A percentile compares a stretch with the other conserved stretches of the same genome.
Conservation (phyloP, 2,797 vertebrate species). For the Picus viridis region DNA sequence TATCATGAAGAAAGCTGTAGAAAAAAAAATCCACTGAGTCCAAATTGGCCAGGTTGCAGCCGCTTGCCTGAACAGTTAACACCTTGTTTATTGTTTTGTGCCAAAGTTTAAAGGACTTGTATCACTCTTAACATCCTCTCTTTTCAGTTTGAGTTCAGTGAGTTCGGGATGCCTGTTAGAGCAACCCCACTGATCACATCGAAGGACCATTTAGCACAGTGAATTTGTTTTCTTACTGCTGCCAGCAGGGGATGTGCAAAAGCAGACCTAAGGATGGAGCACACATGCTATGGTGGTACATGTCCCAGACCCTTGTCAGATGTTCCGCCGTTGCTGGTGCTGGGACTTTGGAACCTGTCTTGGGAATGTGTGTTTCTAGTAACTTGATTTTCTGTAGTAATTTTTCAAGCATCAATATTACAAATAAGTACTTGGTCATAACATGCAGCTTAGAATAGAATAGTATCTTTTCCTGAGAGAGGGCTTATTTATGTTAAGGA, state of each 20-base stretch:
- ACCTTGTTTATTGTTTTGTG: background rate
- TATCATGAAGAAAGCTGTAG: background rate
- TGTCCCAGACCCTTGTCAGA: background rate
- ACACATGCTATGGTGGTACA: background rate
- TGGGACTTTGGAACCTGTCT: background rate
- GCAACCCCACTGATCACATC: background rate
- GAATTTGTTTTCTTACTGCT: background rate
- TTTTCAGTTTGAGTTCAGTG: background rate
- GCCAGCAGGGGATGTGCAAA: background rate
- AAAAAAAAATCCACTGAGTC: background rate
- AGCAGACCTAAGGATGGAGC: background rate
- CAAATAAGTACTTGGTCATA: background rate
- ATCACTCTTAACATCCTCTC: background rate
- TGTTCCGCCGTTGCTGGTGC: background rate
- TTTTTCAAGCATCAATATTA: background rate
- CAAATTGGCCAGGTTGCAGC: background rate
- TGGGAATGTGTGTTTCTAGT: background rate
- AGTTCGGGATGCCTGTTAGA: background rate
- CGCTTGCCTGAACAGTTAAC: background rate
- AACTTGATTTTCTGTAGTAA: background rate
- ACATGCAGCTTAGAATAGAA: fast-evolving
- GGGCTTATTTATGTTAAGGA: background rate
- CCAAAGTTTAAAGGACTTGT: background rate
- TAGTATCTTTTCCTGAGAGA: background rate
- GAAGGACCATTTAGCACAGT: background rate